Evolutionary conservation across 1,140 invertebrate species (phyloP).

Genomic region (Aleiodes sp.): DNA sequence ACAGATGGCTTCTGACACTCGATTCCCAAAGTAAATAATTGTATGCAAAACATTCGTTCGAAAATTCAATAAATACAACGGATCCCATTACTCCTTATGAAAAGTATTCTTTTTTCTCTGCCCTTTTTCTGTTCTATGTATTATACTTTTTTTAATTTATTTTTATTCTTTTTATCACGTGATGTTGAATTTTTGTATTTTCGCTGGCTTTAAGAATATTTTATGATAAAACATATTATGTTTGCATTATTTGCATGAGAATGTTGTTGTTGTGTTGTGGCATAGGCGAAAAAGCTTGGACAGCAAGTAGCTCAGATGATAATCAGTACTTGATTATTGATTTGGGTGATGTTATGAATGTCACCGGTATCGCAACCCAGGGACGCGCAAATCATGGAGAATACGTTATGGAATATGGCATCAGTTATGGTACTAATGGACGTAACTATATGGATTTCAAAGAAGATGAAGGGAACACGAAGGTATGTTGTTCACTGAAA

Average conservation of each 20-base stretch:
- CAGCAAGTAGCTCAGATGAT: conserved; percentile 89
- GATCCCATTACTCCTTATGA: too few relatives aligned
- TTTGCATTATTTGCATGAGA: conserved; percentile 63
- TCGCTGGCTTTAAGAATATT: neutral
- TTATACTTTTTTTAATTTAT: too few relatives aligned
- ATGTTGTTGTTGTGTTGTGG: conserved; percentile 54
- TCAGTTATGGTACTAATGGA: conserved; percentile 91
- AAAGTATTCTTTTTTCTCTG: too few relatives aligned
- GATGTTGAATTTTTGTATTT: neutral
- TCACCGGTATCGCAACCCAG: conserved; percentile 88
- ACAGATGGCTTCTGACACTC: too few relatives aligned
- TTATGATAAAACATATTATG: conserved; percentile 39
- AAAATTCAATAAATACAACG: too few relatives aligned
- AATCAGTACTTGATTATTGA: conserved; percentile 91
- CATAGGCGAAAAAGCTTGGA: conserved; percentile 92
- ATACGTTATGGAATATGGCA: conserved; percentile 90
- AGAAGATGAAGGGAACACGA: conserved; percentile 84
- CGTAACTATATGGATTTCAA: conserved; percentile 88
- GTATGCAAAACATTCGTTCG: too few relatives aligned
- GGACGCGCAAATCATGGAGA: conserved; percentile 88
- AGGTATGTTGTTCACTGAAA: too few relatives aligned
- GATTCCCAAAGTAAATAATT: too few relatives aligned
- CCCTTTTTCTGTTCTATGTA: too few relatives aligned
- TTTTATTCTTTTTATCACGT: neutral
- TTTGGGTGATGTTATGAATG: conserved; percentile 85